Percentiles rank a stretch among this genome's conserved stretches.
Conservation (phyloP, 2,888 invertebrate genomes). For the Philereme vetulata region DNA sequence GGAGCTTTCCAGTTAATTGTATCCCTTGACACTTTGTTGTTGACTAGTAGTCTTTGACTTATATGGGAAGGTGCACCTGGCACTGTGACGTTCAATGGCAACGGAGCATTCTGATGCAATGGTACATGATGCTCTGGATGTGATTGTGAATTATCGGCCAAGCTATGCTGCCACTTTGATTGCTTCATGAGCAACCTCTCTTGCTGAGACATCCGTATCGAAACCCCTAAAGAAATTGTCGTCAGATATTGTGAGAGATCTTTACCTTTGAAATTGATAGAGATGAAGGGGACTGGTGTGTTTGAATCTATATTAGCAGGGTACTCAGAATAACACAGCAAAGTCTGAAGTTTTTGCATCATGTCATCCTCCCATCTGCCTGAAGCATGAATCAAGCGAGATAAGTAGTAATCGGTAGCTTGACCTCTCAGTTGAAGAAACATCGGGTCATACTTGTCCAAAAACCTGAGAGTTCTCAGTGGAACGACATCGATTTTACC, state of each 20-base stretch:
- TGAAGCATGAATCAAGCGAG: constrained; percentile 79
- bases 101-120: constrained; percentile 62
- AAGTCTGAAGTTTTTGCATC: constrained; percentile 65
- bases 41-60: constrained; percentile 64
- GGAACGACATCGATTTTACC: constrained; percentile 86
- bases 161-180: constrained; percentile 61
- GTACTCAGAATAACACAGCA: constrained; percentile 73
- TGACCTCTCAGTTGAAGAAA: constrained; percentile 80
- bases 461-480: constrained; percentile 82
- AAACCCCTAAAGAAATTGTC: constrained; percentile 71
- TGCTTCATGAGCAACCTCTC: constrained; percentile 62
- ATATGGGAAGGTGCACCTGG: constrained; percentile 56
- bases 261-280: constrained; percentile 73
- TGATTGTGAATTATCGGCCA: constrained; percentile 51
- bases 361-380: constrained; percentile 82
- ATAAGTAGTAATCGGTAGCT: constrained; percentile 84
- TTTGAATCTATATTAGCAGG: constrained; percentile 64
- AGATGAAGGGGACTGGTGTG: constrained; percentile 71
- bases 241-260: constrained; percentile 78
- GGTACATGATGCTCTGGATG: constrained; percentile 73
- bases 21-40: constrained; percentile 65
- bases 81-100: constrained; percentile 65
- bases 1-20: constrained; percentile 65
- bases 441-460: constrained; percentile 79
- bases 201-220: constrained; percentile 74